Percentiles rank a stretch among this genome's conserved stretches.
Evolutionary conservation across 2,888 invertebrate species (phyloP).

Genomic region (Drosophila mimetica): DNA sequence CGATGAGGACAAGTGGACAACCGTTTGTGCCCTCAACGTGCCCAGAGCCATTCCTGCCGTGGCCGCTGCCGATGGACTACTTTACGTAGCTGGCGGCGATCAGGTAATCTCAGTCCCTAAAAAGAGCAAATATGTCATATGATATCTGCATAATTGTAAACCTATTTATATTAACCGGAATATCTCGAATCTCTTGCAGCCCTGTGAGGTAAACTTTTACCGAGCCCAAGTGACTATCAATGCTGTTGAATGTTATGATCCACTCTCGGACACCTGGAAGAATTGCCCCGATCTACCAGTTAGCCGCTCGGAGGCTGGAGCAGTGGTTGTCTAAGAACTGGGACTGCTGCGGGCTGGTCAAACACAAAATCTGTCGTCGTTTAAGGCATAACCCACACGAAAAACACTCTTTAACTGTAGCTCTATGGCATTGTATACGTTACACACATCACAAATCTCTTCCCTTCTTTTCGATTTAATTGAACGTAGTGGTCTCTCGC

Average conservation of each 20-base stretch:
- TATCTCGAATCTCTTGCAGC: slow-evolving; percentile 74
- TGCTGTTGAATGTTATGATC: slow-evolving; percentile 93
- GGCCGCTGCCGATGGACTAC: slow-evolving; percentile 91
- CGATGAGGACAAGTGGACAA: slow-evolving; percentile 88
- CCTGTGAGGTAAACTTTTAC: slow-evolving; percentile 92
- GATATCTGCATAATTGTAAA: too few species aligned
- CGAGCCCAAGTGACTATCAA: slow-evolving; percentile 93
- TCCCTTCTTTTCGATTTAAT: slow-evolving; percentile 46
- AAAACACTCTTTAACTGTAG: slow-evolving; percentile 38
- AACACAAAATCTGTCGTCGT: slow-evolving; percentile 39
- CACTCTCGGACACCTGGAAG: slow-evolving; percentile 90
- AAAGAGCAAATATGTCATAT: too few species aligned
- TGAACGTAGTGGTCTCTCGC: slow-evolving; percentile 55
- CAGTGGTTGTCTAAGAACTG: slow-evolving; percentile 89
- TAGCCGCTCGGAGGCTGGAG: slow-evolving; percentile 94
- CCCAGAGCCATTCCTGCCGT: slow-evolving; percentile 93
- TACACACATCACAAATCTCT: slow-evolving; percentile 45
- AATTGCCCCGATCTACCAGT: slow-evolving; percentile 92
- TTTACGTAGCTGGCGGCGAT: slow-evolving; percentile 94
- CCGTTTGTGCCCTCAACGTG: slow-evolving; percentile 89
- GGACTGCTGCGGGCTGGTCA: neutral
- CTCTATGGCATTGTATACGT: slow-evolving; percentile 59
- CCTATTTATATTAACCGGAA: neutral
- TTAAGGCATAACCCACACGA: slow-evolving; percentile 49
- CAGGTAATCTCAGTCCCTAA: slow-evolving; percentile 83